Evolutionary conservation across 2,113 vertebrate genomes (phyloP).

Genomic region (Seriola quinqueradiata): DNA sequence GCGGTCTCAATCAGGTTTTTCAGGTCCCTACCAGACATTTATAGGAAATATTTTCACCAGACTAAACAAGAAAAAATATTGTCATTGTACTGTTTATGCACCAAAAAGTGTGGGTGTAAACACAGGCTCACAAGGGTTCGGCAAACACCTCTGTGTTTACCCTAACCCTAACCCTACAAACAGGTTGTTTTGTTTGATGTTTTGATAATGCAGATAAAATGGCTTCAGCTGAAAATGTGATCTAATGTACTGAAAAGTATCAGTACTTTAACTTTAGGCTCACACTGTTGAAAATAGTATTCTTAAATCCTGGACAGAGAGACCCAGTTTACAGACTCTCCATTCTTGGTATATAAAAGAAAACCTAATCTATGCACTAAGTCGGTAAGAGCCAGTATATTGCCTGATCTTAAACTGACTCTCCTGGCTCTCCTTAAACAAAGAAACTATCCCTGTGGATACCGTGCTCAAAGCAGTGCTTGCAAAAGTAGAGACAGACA

Average conservation of each 20-base stretch:
- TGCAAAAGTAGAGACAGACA: neutral
- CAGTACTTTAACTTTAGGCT: neutral
- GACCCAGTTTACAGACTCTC: slow-evolving; percentile 10
- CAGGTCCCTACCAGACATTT: neutral
- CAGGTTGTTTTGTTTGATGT: neutral
- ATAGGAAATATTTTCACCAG: neutral
- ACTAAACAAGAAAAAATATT: neutral
- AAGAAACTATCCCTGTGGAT: neutral
- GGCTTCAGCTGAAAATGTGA: neutral
- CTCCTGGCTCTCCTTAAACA: slow-evolving; percentile 5
- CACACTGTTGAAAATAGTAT: no score
- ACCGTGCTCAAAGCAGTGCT: no score
- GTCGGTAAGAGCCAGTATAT: slow-evolving; percentile 2
- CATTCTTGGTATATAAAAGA: neutral
- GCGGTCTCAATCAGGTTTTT: neutral
- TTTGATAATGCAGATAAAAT: neutral
- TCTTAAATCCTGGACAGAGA: neutral
- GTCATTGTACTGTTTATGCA: neutral
- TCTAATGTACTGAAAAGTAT: neutral
- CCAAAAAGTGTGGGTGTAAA: neutral
- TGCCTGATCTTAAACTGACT: slow-evolving; percentile 16
- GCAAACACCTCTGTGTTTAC: neutral
- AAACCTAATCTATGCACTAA: slow-evolving; percentile 16
- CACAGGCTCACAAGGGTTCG: neutral
- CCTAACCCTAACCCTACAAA: no score